Base-by-base conservation (phyloP, 2,888 invertebrate species). In the Amblyjoppa proteus region DNA sequence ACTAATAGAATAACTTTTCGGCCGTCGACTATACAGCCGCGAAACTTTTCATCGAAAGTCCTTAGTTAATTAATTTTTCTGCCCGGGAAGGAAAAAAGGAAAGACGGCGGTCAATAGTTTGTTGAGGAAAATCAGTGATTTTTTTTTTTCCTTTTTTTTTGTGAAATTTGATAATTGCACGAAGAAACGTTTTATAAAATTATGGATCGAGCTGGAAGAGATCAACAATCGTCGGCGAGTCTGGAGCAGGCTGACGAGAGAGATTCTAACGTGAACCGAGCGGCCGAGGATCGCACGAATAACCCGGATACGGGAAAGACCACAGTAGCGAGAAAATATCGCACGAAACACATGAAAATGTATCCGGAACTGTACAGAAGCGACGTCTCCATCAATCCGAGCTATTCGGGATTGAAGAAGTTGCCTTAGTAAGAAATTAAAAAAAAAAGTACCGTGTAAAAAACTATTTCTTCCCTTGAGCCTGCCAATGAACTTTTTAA, bases 361-460 rank as follows among this genome's bases (percentile, higher is more conserved):
- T 92, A 89, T 89, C 95, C 95, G 28, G 96, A 96, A 89, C 91
- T 96, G 64, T 94, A 95, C 58, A 94, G 95, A 91, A 95, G 95
- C 34, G 96, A 96, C 91, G 96, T 96, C 90, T 96, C 96, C 89
- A 95, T 96, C 81, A 94, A 96, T 91, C 96, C 96, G 2, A 96
- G 96, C 81, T 96, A 96, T 89, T 95, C 95, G 0, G 94, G 94
- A 86, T 93, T 96, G 68, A 93, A 92, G 68, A 89, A 84, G 56
- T 93, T 96, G 71, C 96, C 96, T 31, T 96, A 96, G 96, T 96
- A 95, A 96, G 96, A 76, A 68, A 16, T 49, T 4, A 53, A 28
- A 2, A 95, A 91, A 95, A 91, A 79, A 28, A 53, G 49, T 28
- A 16, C 7, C 34, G 76, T 41, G 9, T 45, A 28, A 11, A 38